Evolutionary conservation across 2,113 vertebrate species (phyloP).

Genomic region (Synchiropus splendidus): DNA sequence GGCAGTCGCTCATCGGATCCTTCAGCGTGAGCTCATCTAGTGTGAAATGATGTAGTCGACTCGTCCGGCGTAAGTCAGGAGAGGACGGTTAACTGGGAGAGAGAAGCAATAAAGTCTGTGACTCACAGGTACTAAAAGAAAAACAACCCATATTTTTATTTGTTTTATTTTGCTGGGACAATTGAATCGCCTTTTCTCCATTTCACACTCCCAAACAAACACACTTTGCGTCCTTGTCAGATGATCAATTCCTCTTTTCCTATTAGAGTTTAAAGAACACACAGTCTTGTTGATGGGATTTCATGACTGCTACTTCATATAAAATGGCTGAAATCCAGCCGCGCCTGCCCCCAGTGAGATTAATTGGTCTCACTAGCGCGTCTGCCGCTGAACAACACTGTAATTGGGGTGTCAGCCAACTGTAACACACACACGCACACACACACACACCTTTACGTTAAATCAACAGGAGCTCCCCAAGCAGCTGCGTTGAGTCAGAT

Average conservation of each 20-base stretch:
- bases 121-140: slow-evolving; percentile 11
- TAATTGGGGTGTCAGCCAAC: background rate
- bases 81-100: no score
- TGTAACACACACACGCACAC: background rate
- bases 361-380: slow-evolving; percentile 22
- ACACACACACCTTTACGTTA: background rate
- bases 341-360: slow-evolving; percentile 23
- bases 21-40: no score
- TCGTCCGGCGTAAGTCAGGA: no score
- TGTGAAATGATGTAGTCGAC: no score
- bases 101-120: slow-evolving; percentile 2
- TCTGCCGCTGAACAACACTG: slow-evolving; percentile 17
- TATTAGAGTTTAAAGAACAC: no score
- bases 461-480: slow-evolving; percentile 27
- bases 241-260: no score
- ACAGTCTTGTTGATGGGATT: slow-evolving; percentile 3
- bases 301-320: slow-evolving; percentile 13
- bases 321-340: slow-evolving; percentile 34
- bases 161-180: slow-evolving; percentile 6
- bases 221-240: no score
- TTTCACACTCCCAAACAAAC: no score
- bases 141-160: slow-evolving; percentile 8
- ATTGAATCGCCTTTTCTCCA: no score
- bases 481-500: slow-evolving; percentile 33
- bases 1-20: no score